phyloP scores from a whole-genome alignment of 2,797 vertebrate species.

The Psittacula derbiana region DNA sequence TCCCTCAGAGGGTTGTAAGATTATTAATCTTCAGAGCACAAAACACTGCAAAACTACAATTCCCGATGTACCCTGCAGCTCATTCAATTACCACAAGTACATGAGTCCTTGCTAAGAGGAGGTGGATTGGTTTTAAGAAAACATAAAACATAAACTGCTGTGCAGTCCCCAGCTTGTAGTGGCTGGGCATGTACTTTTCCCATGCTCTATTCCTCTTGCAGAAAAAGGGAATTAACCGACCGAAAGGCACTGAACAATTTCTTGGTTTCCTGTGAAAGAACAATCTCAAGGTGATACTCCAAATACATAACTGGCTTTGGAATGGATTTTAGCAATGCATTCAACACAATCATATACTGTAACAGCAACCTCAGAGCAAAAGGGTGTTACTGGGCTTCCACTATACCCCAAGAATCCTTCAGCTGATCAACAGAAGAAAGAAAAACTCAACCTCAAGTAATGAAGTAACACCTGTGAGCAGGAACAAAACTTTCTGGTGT shows the following conservation, averaged over 20 bases:
- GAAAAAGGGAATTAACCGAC: not conserved
- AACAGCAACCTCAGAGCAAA: not conserved
- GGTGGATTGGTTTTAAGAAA: slow-evolving; percentile 54
- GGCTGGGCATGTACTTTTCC: not conserved
- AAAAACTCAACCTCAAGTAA: not conserved
- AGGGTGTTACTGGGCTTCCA: not conserved
- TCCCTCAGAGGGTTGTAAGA: slow-evolving; percentile 47
- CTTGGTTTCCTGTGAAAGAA: slow-evolving; percentile 7
- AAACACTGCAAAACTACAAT: slow-evolving; percentile 69
- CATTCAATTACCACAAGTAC: slow-evolving; percentile 63
- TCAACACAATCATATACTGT: not conserved
- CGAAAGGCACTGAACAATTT: not conserved
- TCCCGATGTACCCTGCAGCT: slow-evolving; percentile 64
- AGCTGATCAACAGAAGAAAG: not conserved
- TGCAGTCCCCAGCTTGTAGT: not conserved
- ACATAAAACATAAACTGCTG: slow-evolving; percentile 48
- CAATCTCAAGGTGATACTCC: not conserved
- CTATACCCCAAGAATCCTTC: not conserved
- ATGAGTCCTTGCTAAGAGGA: slow-evolving; percentile 9
- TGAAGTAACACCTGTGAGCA: not conserved
- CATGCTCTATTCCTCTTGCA: not conserved
- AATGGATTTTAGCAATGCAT: not conserved
- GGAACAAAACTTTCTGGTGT: not conserved
- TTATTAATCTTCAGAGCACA: slow-evolving; percentile 70
- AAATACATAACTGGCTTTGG: not conserved